phyloP scores from a whole-genome alignment of 2,113 vertebrate species.

The Spea bombifrons region DNA sequence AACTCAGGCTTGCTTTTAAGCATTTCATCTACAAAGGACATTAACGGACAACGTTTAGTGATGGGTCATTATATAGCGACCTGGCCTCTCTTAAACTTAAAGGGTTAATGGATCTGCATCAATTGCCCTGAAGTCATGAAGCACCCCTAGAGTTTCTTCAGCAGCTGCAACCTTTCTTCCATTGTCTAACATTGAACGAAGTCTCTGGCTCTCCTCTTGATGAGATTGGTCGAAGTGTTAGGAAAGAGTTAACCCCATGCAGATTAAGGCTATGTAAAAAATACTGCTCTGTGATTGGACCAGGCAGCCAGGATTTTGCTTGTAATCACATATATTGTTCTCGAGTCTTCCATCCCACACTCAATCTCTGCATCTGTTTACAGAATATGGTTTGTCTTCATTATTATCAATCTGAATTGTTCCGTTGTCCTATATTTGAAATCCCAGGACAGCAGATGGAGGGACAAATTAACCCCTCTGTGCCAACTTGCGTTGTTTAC shows the following conservation, averaged over 20 bases:
- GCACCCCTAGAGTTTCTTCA: too few species aligned
- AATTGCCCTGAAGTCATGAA: too few species aligned
- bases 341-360: neutral
- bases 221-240: neutral
- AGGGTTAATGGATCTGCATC: too few species aligned
- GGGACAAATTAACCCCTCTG: neutral
- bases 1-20: too few species aligned
- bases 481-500: neutral
- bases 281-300: slow-evolving; percentile 13
- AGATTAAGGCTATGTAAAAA: neutral
- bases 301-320: slow-evolving; percentile 1
- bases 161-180: too few species aligned
- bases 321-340: slow-evolving; percentile 38
- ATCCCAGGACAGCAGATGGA: slow-evolving; percentile 1
- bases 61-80: too few species aligned
- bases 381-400: slow-evolving; percentile 5
- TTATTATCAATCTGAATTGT: slow-evolving; percentile 6
- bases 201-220: too few species aligned
- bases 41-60: too few species aligned
- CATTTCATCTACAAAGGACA: too few species aligned
- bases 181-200: too few species aligned
- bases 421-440: slow-evolving; percentile 22
- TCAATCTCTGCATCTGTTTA: slow-evolving; percentile 20
- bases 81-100: too few species aligned
- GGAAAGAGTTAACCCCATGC: slow-evolving; percentile 18